Conservation (phyloP, 2,797 vertebrate species). For the Pantherophis alleghaniensis region DNA sequence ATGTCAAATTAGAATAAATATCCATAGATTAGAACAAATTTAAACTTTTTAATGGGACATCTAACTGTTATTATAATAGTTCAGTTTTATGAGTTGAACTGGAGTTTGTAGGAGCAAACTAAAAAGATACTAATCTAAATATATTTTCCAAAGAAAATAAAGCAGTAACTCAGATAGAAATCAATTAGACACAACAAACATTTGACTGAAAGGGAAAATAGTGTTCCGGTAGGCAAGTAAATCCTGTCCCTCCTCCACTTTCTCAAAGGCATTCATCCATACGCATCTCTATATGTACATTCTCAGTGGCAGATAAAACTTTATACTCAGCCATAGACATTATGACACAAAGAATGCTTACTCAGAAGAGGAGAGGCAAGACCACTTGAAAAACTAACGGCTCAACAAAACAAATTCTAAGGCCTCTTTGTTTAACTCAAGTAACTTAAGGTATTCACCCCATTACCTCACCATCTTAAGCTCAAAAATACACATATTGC, state of each 20-base stretch:
- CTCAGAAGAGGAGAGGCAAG: background rate
- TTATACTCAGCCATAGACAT: background rate
- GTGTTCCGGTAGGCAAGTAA: background rate
- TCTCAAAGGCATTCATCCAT: background rate
- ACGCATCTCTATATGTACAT: background rate
- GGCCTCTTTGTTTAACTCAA: background rate
- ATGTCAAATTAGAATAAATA: background rate
- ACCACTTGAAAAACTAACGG: background rate
- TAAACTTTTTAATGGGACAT: background rate
- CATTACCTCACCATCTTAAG: background rate
- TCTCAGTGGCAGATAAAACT: background rate
- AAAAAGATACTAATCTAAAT: background rate
- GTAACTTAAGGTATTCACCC: background rate
- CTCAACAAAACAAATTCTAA: background rate
- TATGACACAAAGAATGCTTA: background rate
- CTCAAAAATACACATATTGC: background rate
- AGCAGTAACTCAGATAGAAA: background rate
- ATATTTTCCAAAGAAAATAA: background rate
- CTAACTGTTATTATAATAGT: background rate
- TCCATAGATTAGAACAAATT: background rate
- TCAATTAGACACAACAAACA: background rate
- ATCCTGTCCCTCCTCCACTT: background rate
- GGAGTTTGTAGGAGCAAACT: background rate
- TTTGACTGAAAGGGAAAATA: background rate
- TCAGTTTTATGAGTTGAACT: background rate